Percentiles rank a stretch among this genome's conserved stretches.
Conservation (phyloP, 23 tunicate genomes). For the Oikopleura dioica region DNA sequence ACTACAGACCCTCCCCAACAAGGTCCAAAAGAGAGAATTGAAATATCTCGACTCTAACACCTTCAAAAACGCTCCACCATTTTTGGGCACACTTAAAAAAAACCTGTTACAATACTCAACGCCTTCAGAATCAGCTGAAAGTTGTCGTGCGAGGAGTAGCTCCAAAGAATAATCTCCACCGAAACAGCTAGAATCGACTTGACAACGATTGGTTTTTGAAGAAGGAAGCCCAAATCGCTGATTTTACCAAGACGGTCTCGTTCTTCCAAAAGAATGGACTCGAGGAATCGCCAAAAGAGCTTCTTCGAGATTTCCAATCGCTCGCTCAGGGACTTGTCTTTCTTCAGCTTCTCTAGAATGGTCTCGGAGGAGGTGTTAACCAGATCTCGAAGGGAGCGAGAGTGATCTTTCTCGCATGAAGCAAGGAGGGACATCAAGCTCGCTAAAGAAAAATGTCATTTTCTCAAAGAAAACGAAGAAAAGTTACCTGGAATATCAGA, state of each 20-base stretch:
- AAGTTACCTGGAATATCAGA: not conserved
- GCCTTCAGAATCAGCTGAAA: conserved; percentile 63
- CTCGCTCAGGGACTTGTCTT: too few relatives aligned
- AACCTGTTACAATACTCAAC: conserved; percentile 21
- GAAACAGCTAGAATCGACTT: conserved; percentile 15
- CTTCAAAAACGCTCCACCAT: too few relatives aligned
- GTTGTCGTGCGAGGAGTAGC: conserved; percentile 24
- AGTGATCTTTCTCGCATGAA: not conserved
- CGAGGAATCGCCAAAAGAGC: conserved; percentile 36
- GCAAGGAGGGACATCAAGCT: not conserved
- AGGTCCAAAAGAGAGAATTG: too few relatives aligned
- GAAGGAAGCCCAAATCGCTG: not conserved
- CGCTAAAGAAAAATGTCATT: too few relatives aligned
- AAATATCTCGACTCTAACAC: too few relatives aligned
- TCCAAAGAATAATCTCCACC: conserved; percentile 42
- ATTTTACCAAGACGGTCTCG: conserved; percentile 29
- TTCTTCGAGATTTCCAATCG: conserved; percentile 21
- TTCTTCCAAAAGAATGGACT: conserved; percentile 40
- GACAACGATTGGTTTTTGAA: not conserved
- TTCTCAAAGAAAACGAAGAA: too few relatives aligned
- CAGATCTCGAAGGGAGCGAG: not conserved
- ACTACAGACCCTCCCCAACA: too few relatives aligned
- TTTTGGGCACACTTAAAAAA: too few relatives aligned
- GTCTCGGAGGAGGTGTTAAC: not conserved
- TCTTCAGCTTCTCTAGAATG: not conserved